phyloP scores from a whole-genome alignment of 2,797 vertebrate species.

The Choloepus didactylus region DNA sequence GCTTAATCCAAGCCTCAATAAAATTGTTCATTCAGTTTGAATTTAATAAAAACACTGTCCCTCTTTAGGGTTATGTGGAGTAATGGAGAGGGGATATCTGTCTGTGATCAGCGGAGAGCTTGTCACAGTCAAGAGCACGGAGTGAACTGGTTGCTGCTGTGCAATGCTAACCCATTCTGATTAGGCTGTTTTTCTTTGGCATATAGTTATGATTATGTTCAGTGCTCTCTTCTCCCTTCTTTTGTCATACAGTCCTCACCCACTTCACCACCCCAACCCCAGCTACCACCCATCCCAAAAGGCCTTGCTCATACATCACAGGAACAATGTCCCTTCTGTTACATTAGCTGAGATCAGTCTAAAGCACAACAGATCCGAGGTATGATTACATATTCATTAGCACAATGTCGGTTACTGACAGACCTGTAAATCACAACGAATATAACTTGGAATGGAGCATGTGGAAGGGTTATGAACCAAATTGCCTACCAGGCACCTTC shows the following conservation, averaged over 20 bases:
- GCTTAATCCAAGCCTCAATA: neutral
- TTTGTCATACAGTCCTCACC: neutral
- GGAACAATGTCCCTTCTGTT: neutral
- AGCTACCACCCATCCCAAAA: neutral
- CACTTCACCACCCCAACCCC: neutral
- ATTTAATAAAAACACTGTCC: neutral
- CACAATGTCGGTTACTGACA: neutral
- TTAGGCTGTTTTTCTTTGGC: neutral
- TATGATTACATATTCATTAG: neutral
- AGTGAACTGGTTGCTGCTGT: neutral
- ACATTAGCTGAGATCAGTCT: neutral
- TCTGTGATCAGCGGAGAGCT: neutral
- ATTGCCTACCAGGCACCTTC: neutral
- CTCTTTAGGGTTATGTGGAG: neutral
- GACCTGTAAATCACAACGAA: neutral
- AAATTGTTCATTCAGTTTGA: slow-evolving; percentile 28
- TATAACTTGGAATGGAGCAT: neutral
- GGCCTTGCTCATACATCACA: neutral
- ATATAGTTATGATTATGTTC: neutral
- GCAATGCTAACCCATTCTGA: neutral
- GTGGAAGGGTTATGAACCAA: neutral
- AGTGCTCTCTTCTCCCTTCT: neutral
- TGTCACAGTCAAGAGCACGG: neutral
- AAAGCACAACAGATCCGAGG: neutral
- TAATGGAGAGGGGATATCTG: neutral